Evolutionary conservation across 2,888 invertebrate species (phyloP).

Genomic region (Orchestes rusci): DNA sequence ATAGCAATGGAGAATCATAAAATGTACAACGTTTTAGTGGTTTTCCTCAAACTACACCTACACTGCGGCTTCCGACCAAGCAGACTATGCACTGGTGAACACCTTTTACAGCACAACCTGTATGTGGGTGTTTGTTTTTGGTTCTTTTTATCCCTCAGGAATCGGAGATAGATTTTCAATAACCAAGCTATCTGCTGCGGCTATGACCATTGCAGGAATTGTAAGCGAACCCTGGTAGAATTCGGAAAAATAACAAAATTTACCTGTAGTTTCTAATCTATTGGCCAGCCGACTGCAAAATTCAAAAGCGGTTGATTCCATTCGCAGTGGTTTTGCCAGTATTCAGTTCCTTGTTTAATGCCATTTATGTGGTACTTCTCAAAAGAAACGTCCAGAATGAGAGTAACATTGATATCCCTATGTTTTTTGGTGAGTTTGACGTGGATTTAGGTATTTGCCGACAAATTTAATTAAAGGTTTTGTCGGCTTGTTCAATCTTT

Average conservation of each 20-base stretch:
- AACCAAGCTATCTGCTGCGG: slow-evolving; percentile 75
- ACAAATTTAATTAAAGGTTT: slow-evolving; percentile 58
- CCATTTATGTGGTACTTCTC: slow-evolving; percentile 82
- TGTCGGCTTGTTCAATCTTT: slow-evolving; percentile 85
- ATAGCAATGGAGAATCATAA: too few relatives aligned
- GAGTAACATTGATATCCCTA: slow-evolving; percentile 84
- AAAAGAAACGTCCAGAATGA: slow-evolving; percentile 83
- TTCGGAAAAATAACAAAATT: too few relatives aligned
- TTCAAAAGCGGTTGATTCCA: too few relatives aligned
- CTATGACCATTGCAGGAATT: slow-evolving; percentile 69
- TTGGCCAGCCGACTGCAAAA: too few relatives aligned
- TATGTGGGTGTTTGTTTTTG: slow-evolving; percentile 80
- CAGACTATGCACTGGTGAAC: slow-evolving; percentile 80
- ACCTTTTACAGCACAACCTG: slow-evolving; percentile 84
- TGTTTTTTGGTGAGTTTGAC: slow-evolving; percentile 80
- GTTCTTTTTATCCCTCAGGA: slow-evolving; percentile 79
- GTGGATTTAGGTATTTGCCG: background rate
- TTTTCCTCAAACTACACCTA: slow-evolving; percentile 90
- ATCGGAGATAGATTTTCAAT: slow-evolving; percentile 76
- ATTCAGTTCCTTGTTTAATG: slow-evolving; percentile 83
- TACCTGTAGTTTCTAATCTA: too few relatives aligned
- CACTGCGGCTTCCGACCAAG: slow-evolving; percentile 78
- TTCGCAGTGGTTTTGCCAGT: too few relatives aligned
- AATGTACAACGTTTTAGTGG: slow-evolving; percentile 64
- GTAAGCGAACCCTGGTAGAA: too few relatives aligned